phyloP scores from a whole-genome alignment of 2,113 vertebrate species.

The Hypocryptadius cinnamomeus region DNA sequence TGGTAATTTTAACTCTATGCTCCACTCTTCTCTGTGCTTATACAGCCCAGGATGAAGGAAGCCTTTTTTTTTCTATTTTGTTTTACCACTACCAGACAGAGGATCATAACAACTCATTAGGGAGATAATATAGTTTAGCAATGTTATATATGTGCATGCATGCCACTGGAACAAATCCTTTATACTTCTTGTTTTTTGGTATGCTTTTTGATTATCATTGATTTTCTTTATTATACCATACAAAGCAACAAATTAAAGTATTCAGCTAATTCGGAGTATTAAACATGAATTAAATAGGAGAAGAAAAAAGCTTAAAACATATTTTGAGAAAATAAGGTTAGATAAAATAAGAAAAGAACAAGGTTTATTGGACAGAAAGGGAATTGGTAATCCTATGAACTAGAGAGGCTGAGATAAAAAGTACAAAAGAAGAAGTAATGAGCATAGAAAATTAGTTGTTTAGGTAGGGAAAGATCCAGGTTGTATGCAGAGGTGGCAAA shows the following conservation, averaged over 20 bases:
- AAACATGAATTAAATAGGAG: constrained; percentile 15
- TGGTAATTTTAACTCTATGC: not conserved
- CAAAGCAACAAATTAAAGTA: not conserved
- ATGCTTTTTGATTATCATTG: not conserved
- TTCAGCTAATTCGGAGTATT: not conserved
- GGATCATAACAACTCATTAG: not conserved
- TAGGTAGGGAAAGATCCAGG: not conserved
- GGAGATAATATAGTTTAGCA: not conserved
- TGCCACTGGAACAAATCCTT: not conserved
- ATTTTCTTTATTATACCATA: not conserved
- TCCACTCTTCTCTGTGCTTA: not conserved
- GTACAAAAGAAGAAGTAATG: not conserved
- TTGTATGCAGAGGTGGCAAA: not conserved
- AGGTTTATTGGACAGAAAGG: not conserved
- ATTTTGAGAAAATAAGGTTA: constrained; percentile 27
- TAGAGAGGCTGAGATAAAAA: not conserved
- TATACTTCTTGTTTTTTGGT: not conserved
- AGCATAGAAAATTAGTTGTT: not conserved
- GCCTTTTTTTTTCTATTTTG: not conserved
- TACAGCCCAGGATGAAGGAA: not conserved
- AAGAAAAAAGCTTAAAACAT: not conserved
- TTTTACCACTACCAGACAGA: not conserved
- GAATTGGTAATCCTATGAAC: not conserved
- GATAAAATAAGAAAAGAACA: not conserved
- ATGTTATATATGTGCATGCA: not conserved